phyloP scores from a whole-genome alignment of 2,797 vertebrate species.

The Melanotaenia boesemani region DNA sequence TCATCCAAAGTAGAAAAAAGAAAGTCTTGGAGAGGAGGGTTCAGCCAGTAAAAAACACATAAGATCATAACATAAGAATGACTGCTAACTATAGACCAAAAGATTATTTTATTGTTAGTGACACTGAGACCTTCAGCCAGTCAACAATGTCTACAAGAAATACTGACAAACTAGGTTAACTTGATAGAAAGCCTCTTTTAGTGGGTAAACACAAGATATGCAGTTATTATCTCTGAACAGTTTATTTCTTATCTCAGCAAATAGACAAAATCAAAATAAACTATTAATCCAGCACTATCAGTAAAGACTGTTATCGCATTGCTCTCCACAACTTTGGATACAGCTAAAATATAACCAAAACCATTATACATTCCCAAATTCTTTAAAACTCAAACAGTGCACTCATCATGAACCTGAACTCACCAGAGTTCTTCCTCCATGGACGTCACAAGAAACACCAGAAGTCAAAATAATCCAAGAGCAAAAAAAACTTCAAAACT shows the following conservation, averaged over 20 bases:
- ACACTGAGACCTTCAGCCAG: background rate
- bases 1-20: conserved; percentile 22
- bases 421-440: background rate
- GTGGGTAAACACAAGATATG: background rate
- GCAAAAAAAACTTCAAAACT: too few relatives aligned
- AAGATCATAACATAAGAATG: background rate
- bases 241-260: background rate
- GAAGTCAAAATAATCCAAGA: too few relatives aligned
- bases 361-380: background rate
- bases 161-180: conserved; percentile 3
- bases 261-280: background rate
- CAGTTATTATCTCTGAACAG: background rate
- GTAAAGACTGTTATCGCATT: background rate
- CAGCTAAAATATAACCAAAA: background rate
- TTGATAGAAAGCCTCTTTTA: background rate
- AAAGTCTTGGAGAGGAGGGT: background rate
- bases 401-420: background rate
- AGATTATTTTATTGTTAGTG: background rate
- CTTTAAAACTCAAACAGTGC: background rate
- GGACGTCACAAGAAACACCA: background rate
- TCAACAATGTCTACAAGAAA: background rate
- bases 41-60: background rate
- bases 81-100: background rate
- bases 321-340: background rate
- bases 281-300: background rate